Evolutionary conservation across 1,140 invertebrate species (phyloP).

Genomic region (Elymnias hypermnestra): DNA sequence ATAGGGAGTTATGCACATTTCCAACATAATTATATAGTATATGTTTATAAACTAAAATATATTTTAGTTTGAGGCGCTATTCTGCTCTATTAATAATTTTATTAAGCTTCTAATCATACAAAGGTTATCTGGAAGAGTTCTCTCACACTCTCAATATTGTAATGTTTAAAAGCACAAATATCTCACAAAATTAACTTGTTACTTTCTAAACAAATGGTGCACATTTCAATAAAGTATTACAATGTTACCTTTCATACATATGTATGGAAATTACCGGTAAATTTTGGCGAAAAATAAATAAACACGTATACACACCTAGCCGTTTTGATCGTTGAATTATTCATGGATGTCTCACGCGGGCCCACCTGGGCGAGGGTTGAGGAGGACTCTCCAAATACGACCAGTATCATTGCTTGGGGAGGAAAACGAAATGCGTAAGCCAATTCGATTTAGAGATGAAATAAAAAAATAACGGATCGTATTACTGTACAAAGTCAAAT

Average conservation of each 20-base stretch:
- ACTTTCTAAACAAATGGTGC: conserved; percentile 3
- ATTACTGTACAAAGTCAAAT: conserved; percentile 29
- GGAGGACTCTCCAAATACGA: conserved; percentile 49
- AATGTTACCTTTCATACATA: conserved; percentile 23
- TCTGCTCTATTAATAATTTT: too few species aligned
- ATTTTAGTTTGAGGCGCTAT: too few species aligned
- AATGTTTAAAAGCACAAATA: too few species aligned
- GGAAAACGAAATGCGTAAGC: conserved; percentile 51
- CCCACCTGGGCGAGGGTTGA: conserved; percentile 43
- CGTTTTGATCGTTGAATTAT: conserved; percentile 73
- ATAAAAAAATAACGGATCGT: conserved; percentile 42
- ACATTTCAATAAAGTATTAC: conserved; percentile 9
- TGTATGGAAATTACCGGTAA: conserved; percentile 56
- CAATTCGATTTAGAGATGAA: conserved; percentile 40
- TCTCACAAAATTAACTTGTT: too few species aligned
- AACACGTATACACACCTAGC: conserved; percentile 63
- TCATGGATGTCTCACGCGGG: conserved; percentile 62
- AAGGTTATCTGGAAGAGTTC: too few species aligned
- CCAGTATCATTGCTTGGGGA: conserved; percentile 46
- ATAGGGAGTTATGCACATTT: too few species aligned
- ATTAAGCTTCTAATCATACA: too few species aligned
- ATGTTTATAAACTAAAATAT: too few species aligned
- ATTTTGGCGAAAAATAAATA: conserved; percentile 67
- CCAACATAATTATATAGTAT: too few species aligned
- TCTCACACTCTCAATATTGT: too few species aligned